Evolutionary conservation across 64 coral and sea anemone species (phyloP), one percentile per base, ranked within the genome.

Genomic region (Trachythela sp.): DNA sequence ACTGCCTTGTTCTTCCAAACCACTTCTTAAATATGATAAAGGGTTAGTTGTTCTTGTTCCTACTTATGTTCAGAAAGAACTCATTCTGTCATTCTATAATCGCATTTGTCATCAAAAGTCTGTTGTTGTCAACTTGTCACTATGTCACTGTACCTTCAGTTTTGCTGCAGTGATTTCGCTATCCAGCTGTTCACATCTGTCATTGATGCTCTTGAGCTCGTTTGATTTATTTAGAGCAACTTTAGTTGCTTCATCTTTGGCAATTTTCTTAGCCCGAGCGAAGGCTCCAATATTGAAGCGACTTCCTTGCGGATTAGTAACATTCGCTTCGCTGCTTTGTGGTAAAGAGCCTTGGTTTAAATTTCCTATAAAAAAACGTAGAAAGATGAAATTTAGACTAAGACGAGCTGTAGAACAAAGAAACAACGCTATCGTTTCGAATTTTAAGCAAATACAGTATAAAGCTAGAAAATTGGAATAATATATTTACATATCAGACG

Each of bases 221-320:
- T 70, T 83, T 38, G 48, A 80, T 92, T 92, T 92, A 48, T 84
- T 83, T 92, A 87, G 7, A 70, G 86, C 86, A 14, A 34, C 39
- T 43, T 20, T 64, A 41, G 27, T 70, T 38, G 86, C 86, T 88
- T 88, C 86, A 54, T 88, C 86, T 70, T 70, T 58, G 85, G 90
- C 90, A 67, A 36, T 90, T 68, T 68, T 68, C 59, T 90, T 93
- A 18, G 92, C 92, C 88, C 88, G 84, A 75, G 92, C 88, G 89
- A 89, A 93, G 41, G 92, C 32, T 64, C 92, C 88, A 48, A 93
- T 93, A 83, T 93, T 86, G 75, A 93, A 93, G 18, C 88, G 87
- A 75, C 87, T 80, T 4, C 30, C 5, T n/a, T 68, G 20, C 30
- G 6, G 20, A 22, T 4, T 31, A 68, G 59, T 31, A n/a, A 68